phyloP scores from a whole-genome alignment of 2,888 invertebrate species.

The Petrophora chlorosata region DNA sequence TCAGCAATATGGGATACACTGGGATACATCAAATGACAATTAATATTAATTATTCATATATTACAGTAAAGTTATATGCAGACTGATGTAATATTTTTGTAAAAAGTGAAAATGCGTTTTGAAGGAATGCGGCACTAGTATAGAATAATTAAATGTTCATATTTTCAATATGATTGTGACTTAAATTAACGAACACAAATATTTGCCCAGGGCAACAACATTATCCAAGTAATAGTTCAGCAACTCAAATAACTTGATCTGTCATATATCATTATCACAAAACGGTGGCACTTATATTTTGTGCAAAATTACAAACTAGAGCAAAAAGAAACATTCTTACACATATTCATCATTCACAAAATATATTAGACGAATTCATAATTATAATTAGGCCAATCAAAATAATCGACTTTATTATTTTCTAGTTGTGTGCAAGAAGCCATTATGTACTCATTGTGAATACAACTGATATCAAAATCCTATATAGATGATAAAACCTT shows the following conservation, averaged over 20 bases:
- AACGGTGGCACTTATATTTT: constrained; percentile 45
- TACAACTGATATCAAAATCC: constrained; percentile 70
- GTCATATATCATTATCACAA: constrained; percentile 40
- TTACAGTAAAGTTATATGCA: constrained; percentile 3
- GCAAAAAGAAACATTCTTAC: constrained; percentile 33
- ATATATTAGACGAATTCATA: background rate
- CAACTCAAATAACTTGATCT: constrained; percentile 34
- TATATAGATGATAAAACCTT: constrained; percentile 76
- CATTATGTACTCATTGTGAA: constrained; percentile 50
- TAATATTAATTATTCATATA: too few relatives aligned
- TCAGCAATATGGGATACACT: constrained; percentile 11
- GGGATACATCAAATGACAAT: constrained; percentile 6
- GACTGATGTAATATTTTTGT: background rate
- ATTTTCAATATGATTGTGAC: constrained; percentile 38
- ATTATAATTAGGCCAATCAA: constrained; percentile 51
- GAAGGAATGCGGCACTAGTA: constrained; percentile 39
- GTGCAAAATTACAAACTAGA: constrained; percentile 51
- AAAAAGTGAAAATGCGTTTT: constrained; percentile 30
- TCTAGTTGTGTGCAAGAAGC: constrained; percentile 57
- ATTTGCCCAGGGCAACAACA: constrained; percentile 32
- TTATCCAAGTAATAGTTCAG: constrained; percentile 31
- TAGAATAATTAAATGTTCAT: constrained; percentile 26
- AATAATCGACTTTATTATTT: constrained; percentile 1
- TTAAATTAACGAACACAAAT: constrained; percentile 14
- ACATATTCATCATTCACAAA: constrained; percentile 11